Evolutionary conservation across 2,888 invertebrate genomes (phyloP), one percentile per base, ranked within the genome.

Genomic region (Dolichomitus sp.): DNA sequence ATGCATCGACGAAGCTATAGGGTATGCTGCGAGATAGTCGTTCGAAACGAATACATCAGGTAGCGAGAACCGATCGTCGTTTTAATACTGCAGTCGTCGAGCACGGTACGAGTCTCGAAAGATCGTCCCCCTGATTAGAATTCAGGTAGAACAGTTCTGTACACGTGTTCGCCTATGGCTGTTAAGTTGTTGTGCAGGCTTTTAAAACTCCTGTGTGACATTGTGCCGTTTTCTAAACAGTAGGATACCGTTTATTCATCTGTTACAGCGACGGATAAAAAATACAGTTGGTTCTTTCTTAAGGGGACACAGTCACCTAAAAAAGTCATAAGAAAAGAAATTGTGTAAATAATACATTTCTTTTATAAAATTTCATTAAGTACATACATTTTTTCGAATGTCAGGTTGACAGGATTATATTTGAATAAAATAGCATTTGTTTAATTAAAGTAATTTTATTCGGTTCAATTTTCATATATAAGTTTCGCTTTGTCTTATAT

Each of bases 11-110:
- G 3, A 23, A 19, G 19, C 52, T 52, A 9, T 9, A 11, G 11
- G 23, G 3, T 23, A 52, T 52, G 9, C 11, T 23, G 52, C 23
- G 7, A 11, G 48, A 37, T 54, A 74, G 42, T 33, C 33, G n/a
- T 65, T 48, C 66, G 66, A 72, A 68, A n/a, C 19, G 19, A 52
- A 66, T 66, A 73, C 66, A 73, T 66, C 79, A 66, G 79, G 48
- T 79, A 73, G 65, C 68, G 37, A 17, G 59, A 50, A 59, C 40
- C 68, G 30, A 61, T 42, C 57, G 69, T 54, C 68, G 52, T 66
- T 59, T 57, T 33, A n/a, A 14, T 33, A 17, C 48, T 17, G 66
- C 66, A 27, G 37, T 33, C 54, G 72, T 66, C 57, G 48, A 17
- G 65, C 65, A 23, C 40, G 65, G n/a, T 48, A 23, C 48, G 23